Evolutionary conservation across 2,797 vertebrate species (phyloP).

Genomic region (Valencia hispanica): DNA sequence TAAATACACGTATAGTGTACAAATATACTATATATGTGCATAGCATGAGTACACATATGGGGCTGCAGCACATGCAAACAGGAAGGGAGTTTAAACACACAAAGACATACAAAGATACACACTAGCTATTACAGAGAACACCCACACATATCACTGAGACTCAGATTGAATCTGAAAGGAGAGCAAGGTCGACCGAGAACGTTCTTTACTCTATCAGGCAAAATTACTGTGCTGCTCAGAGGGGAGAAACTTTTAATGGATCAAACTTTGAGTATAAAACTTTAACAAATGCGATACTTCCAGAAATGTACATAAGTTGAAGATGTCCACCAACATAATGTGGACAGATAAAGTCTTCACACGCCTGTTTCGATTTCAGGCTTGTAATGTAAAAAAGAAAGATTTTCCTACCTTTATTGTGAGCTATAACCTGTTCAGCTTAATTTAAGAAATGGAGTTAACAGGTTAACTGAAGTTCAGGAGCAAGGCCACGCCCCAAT

Average conservation of each 20-base stretch:
- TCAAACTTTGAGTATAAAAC: slow-evolving; percentile 61
- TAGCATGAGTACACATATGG: slow-evolving; percentile 23
- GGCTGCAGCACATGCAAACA: slow-evolving; percentile 21
- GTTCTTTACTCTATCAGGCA: slow-evolving; percentile 72
- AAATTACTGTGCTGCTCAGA: slow-evolving; percentile 63
- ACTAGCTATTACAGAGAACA: background rate
- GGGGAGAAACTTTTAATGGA: slow-evolving; percentile 69
- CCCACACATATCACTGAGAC: slow-evolving; percentile 41
- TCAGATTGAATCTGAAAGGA: slow-evolving; percentile 70
- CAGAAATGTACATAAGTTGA: background rate
- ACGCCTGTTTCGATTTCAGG: background rate
- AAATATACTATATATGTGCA: slow-evolving; percentile 19
- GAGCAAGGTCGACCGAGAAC: slow-evolving; percentile 62
- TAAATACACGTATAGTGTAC: slow-evolving; percentile 43
- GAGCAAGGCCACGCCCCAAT: no score
- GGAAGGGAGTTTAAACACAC: slow-evolving; percentile 4
- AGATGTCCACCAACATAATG: background rate
- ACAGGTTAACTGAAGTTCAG: no score
- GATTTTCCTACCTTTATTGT: no score
- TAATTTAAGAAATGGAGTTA: no score
- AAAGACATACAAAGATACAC: slow-evolving; percentile 26
- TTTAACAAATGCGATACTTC: slow-evolving; percentile 27
- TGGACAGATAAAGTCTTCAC: background rate
- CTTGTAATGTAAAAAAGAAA: background rate
- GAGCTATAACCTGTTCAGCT: no score